Evolutionary conservation across 2,113 vertebrate species (phyloP).

Genomic region (Onychostoma macrolepis): DNA sequence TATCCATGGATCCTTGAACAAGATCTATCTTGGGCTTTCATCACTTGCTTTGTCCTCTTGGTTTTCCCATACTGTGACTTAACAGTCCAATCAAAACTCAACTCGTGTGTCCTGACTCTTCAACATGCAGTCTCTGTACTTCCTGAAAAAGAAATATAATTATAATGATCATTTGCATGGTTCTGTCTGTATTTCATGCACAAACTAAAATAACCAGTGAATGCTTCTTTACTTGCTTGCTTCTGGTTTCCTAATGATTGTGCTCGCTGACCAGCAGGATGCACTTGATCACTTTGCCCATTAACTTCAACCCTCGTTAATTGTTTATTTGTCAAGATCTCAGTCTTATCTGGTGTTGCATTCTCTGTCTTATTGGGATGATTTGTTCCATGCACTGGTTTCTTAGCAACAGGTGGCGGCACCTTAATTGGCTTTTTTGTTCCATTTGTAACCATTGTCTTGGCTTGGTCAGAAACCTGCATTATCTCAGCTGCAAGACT

Average conservation of each 20-base stretch:
- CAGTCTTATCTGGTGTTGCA: slow-evolving; percentile 43
- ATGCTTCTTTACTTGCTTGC: slow-evolving; percentile 65
- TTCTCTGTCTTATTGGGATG: slow-evolving; percentile 54
- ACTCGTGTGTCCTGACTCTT: slow-evolving; percentile 31
- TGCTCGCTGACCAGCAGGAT: slow-evolving; percentile 62
- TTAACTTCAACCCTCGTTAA: slow-evolving; percentile 60
- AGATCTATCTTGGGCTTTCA: slow-evolving; percentile 64
- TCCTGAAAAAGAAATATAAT: slow-evolving; percentile 60
- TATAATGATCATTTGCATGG: background rate
- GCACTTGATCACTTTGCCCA: slow-evolving; percentile 52
- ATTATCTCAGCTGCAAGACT: slow-evolving; percentile 85
- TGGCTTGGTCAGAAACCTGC: slow-evolving; percentile 81
- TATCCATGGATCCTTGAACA: slow-evolving; percentile 59
- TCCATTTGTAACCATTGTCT: slow-evolving; percentile 59
- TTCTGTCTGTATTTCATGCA: background rate
- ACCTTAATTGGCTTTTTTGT: slow-evolving; percentile 79
- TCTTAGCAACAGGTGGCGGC: slow-evolving; percentile 92
- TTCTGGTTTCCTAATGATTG: slow-evolving; percentile 41
- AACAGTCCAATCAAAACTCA: slow-evolving; percentile 32
- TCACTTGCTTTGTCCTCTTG: slow-evolving; percentile 39
- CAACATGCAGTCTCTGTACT: slow-evolving; percentile 68
- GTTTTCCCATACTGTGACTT: slow-evolving; percentile 3
- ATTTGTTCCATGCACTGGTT: slow-evolving; percentile 74
- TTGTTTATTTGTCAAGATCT: slow-evolving; percentile 34
- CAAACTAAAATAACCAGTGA: background rate